Conservation (phyloP, 2,113 vertebrate species). For the Nyctereutes procyonoides region DNA sequence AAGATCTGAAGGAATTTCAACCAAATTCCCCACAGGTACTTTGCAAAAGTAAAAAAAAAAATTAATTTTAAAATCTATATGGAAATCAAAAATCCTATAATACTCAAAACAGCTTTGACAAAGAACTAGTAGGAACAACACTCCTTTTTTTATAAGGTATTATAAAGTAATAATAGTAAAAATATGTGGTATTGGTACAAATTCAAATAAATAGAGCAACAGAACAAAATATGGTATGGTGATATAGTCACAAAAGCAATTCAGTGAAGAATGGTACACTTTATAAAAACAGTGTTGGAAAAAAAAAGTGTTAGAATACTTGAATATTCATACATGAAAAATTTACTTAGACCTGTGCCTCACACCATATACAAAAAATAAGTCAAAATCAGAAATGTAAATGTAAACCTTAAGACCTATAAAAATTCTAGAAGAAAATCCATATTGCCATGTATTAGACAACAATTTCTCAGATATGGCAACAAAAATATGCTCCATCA, state of each 20-base stretch:
- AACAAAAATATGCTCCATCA: background rate
- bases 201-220: background rate
- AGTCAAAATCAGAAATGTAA: background rate
- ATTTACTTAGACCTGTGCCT: background rate
- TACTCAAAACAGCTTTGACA: background rate
- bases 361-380: background rate
- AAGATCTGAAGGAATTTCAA: background rate
- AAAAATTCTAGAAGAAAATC: background rate
- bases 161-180: background rate
- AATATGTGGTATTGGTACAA: background rate
- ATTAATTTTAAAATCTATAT: background rate
- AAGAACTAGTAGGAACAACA: background rate
- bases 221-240: background rate
- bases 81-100: background rate
- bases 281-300: background rate
- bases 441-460: background rate
- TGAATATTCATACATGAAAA: background rate
- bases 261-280: background rate
- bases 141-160: background rate
- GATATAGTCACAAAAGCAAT: background rate
- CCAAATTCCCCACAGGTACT: background rate
- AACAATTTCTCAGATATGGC: background rate
- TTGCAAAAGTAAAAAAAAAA: background rate
- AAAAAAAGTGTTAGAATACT: background rate
- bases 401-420: background rate